Base-by-base conservation (phyloP, 53 echinoderm and acorn worm genomes). In the Crossaster papposus region DNA sequence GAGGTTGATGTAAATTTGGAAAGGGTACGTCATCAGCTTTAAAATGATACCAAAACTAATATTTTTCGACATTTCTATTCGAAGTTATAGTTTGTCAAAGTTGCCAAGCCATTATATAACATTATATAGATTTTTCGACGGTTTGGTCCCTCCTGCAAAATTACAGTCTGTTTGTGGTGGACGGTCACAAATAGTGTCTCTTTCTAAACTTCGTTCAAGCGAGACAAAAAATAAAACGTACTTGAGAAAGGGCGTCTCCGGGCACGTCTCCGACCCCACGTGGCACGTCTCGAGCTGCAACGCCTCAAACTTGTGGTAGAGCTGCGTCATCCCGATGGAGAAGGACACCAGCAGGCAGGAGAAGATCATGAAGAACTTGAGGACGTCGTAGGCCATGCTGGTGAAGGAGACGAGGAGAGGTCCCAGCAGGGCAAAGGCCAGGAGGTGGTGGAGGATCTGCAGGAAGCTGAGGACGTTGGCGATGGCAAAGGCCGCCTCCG, bases 401-500 rank as follows among this genome's bases (percentile, higher is more conserved):
- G 64, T 78, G 76, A 94, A 31, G 70, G 95, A 95, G 70, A 95
- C 90, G 31, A 91, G 92, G n/a, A 95, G 89, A 15, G 95, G 95
- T 3, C 95, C 95, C 24, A 95, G 84, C 35, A 95, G 92, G 30
- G 89, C 37, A 36, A 93, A 88, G 54, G 68, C 74, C 29, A 89
- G 80, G 68, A 89, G 89, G 33, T 88, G 51, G 50, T 91, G 85
- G 12, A 95, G 89, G 44, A 95, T 88, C 22, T 93, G 95, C 12
- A 95, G 79, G 81, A 79, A 93, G n/a, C 93, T 89, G 51, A 95
- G 22, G 63, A 95, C 89, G 65, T 92, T 95, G 51, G 95, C 95
- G 26, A 93, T 14, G 80, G 91, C 91, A 35, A 91, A 91, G 23
- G 80, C 64, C 8, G 72, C 81, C 51, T 91, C 81, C 4, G 78